Evolutionary conservation across 2,888 invertebrate genomes (phyloP), one percentile per base, ranked within the genome.

Genomic region (Aphelenchoides bicaudatus): DNA sequence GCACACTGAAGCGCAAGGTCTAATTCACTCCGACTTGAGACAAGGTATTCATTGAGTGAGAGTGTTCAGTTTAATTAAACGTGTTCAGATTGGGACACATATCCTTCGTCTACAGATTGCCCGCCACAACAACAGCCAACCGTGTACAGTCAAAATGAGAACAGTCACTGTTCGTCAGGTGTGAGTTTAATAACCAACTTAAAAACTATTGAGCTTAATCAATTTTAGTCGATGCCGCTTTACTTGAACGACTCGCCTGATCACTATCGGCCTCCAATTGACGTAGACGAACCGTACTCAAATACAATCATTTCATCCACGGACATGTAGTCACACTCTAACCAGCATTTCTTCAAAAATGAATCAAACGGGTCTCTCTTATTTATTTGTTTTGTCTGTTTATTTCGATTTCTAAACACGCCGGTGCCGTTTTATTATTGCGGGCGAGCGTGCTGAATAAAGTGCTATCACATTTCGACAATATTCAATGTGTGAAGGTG

Each of bases 281-380:
- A n/a, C 43, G 43, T 21, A n/a, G 23, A 19, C 21, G 43, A 43
- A n/a, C 21, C 16, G 6, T 25, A 19, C 16, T 21, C 16, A n/a
- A 25, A 43, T 10, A 43, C 43, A 25, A 43, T 43, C 43, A 25
- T 43, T 21, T 43, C 43, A n/a, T 43, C 43, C 16, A 43, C 43
- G 10, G 43, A 43, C 8, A 43, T 43, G 43, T 43, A n/a, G n/a
- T 19, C 43, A 21, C n/a, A n/a, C n/a, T n/a, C n/a, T n/a, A n/a
- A n/a, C n/a, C n/a, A n/a, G n/a, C n/a, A n/a, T n/a, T n/a, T n/a
- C n/a, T n/a, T n/a, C n/a, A n/a, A n/a, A n/a, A n/a, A n/a, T n/a
- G n/a, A n/a, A n/a, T n/a, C n/a, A n/a, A n/a, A n/a, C n/a, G n/a
- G n/a, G n/a, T n/a, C n/a, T n/a, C n/a, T n/a, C n/a, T n/a, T n/a